phyloP scores from a whole-genome alignment of 2,888 invertebrate genomes.

The Tenthredo amoena region DNA sequence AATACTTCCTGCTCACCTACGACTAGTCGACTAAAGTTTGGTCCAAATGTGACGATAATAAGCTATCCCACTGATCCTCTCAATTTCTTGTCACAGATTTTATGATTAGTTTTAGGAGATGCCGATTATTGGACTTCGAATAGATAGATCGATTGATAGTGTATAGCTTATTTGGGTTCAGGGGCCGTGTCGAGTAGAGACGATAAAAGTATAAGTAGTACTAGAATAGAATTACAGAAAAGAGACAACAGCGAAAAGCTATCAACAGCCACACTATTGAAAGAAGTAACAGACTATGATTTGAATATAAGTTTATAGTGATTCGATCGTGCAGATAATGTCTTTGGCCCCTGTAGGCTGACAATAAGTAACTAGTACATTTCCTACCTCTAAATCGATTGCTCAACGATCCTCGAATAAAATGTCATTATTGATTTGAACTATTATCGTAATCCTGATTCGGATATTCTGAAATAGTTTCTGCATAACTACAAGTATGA shows the following conservation, averaged over 20 bases:
- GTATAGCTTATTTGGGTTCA: not conserved
- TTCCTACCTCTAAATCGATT: not conserved
- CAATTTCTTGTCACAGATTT: not conserved
- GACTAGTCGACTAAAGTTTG: not conserved
- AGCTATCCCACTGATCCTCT: not conserved
- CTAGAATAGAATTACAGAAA: not conserved
- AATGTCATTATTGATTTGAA: not conserved
- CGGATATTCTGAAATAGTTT: not conserved
- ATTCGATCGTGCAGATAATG: not conserved
- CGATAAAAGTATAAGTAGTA: too few species aligned
- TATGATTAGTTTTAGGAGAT: not conserved
- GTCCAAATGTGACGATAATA: not conserved
- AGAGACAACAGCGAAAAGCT: not conserved
- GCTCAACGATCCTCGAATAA: not conserved
- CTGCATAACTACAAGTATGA: not conserved
- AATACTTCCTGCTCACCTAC: conserved; percentile 4
- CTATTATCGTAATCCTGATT: not conserved
- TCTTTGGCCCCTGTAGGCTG: not conserved
- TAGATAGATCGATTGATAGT: not conserved
- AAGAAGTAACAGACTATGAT: not conserved
- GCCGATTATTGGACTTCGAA: not conserved
- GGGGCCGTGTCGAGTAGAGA: not conserved
- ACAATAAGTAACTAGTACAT: not conserved
- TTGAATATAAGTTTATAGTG: not conserved
- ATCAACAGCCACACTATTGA: not conserved